phyloP scores from a whole-genome alignment of 2,888 invertebrate genomes.

The Catocala sponsa region DNA sequence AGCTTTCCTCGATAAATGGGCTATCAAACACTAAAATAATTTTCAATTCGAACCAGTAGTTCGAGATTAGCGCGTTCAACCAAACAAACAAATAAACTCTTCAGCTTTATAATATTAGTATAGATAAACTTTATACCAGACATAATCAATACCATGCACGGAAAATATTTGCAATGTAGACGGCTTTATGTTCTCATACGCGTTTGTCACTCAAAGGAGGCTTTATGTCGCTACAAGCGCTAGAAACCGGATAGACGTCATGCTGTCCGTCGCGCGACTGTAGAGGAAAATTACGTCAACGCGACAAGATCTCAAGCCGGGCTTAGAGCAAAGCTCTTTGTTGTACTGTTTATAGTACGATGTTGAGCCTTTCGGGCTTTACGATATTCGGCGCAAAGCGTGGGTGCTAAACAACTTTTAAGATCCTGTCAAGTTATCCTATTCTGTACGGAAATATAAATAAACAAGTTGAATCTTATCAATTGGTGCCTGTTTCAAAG shows the following conservation, averaged over 20 bases:
- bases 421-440: constrained; percentile 5
- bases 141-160: constrained; percentile 11
- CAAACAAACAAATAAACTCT: no score
- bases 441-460: constrained; percentile 3
- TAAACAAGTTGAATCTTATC: constrained; percentile 1
- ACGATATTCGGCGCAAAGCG: constrained; percentile 1
- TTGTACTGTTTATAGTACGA: constrained; percentile 36
- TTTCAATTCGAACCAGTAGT: no score
- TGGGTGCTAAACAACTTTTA: constrained; percentile 9
- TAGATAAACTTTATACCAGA: background rate
- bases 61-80: no score
- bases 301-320: constrained; percentile 26
- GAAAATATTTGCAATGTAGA: constrained; percentile 25
- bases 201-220: constrained; percentile 28
- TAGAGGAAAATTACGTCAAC: constrained; percentile 35
- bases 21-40: no score
- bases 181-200: constrained; percentile 32
- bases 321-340: constrained; percentile 45
- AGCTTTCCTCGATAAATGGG: no score
- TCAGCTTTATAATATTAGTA: no score
- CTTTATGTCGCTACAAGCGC: constrained; percentile 28
- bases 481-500: background rate
- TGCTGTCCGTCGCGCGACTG: constrained; percentile 15
- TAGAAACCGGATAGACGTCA: constrained; percentile 23
- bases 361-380: constrained; percentile 3